Conservation (phyloP, 2,888 invertebrate species). For the Drosophila longiperda region DNA sequence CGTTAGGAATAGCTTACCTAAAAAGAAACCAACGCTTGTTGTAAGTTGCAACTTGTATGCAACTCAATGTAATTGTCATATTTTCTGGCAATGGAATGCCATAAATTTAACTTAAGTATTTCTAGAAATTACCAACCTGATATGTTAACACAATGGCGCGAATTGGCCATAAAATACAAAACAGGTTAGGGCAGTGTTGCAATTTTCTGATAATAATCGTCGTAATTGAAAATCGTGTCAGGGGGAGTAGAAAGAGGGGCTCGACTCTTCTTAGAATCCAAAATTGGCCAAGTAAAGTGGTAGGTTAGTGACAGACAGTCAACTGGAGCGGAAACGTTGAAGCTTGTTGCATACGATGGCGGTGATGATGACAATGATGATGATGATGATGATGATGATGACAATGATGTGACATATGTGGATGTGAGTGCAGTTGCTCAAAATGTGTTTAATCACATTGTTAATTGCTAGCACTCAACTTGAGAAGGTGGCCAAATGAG, state of each 20-base stretch:
- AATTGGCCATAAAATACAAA: not conserved
- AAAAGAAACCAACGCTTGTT: not conserved
- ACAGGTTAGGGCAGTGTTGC: not conserved
- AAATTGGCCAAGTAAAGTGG: constrained; percentile 41
- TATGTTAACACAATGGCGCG: not conserved
- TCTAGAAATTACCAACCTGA: not conserved
- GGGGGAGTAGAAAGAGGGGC: not conserved
- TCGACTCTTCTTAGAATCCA: constrained; percentile 16
- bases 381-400: constrained; percentile 4
- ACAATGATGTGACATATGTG: constrained; percentile 27
- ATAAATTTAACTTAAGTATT: no score
- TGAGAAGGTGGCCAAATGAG: not conserved
- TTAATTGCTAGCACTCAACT: constrained; percentile 45
- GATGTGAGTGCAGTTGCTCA: constrained; percentile 27
- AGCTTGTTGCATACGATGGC: not conserved
- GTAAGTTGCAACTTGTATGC: not conserved
- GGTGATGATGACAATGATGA: not conserved
- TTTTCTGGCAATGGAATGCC: not conserved
- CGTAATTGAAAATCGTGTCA: not conserved
- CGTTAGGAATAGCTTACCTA: not conserved
- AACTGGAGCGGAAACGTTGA: constrained; percentile 59
- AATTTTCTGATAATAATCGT: not conserved
- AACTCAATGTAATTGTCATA: not conserved
- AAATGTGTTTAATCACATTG: constrained; percentile 56
- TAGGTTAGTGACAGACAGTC: constrained; percentile 11